Conservation (phyloP, 35 echinoderm and acorn worm species). For the Ptychodera flava region DNA sequence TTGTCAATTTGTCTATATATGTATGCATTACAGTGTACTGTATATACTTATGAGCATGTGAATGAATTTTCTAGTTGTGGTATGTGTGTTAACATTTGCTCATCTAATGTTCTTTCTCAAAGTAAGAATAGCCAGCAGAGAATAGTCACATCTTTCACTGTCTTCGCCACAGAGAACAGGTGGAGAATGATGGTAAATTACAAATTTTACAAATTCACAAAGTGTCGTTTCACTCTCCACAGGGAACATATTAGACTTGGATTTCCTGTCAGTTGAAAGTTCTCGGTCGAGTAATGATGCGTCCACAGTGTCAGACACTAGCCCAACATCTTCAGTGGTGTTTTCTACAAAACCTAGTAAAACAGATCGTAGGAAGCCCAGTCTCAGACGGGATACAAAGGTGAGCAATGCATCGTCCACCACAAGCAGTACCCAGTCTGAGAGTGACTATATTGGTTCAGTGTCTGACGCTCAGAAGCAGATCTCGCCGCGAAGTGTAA, state of each 20-base stretch:
- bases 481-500: not conserved
- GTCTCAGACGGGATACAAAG: not conserved
- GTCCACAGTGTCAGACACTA: not conserved
- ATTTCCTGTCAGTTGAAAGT: constrained; percentile 3
- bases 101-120: too few relatives aligned
- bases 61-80: too few relatives aligned
- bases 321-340: not conserved
- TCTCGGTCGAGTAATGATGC: constrained; percentile 2
- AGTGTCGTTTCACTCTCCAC: too few relatives aligned
- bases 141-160: too few relatives aligned
- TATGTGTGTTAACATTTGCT: too few relatives aligned
- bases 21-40: too few relatives aligned
- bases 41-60: too few relatives aligned
- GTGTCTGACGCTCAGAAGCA: not conserved
- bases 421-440: not conserved
- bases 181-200: too few relatives aligned
- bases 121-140: too few relatives aligned
- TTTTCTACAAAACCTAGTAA: not conserved
- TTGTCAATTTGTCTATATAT: too few relatives aligned
- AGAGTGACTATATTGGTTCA: not conserved
- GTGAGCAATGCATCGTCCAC: not conserved
- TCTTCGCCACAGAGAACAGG: too few relatives aligned
- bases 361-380: not conserved
- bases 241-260: constrained; percentile 37
- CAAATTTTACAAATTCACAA: too few relatives aligned